Conservation (phyloP, 2,797 vertebrate species). For the Pipistrellus pygmaeus region DNA sequence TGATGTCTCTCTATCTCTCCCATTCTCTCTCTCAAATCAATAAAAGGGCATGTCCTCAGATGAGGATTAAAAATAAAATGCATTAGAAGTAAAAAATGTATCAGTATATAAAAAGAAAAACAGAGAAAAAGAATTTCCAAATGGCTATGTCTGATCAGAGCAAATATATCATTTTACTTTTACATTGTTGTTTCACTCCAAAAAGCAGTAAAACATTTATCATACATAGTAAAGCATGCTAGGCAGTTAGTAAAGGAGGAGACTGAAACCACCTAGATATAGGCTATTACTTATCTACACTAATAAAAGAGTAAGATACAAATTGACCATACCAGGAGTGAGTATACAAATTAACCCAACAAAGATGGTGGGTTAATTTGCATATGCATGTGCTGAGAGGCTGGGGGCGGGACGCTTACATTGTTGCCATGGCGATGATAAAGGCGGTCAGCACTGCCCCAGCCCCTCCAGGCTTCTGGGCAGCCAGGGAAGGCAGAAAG, state of each 20-base stretch:
- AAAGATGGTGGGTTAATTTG: no score
- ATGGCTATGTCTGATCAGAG: neutral
- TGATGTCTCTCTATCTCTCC: neutral
- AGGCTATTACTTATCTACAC: neutral
- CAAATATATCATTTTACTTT: neutral
- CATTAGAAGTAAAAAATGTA: neutral
- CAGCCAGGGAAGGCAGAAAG: no score
- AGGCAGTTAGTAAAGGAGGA: neutral
- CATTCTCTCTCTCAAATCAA: neutral
- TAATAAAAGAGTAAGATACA: no score
- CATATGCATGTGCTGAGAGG: no score
- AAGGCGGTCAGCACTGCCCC: no score
- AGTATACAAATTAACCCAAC: no score
- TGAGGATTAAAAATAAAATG: neutral
- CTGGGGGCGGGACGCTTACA: no score
- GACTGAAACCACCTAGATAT: neutral
- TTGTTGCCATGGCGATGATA: no score
- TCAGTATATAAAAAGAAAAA: neutral
- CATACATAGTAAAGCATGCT: neutral
- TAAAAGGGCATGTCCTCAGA: neutral
- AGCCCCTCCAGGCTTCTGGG: no score
- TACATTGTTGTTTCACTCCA: neutral
- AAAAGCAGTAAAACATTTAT: neutral
- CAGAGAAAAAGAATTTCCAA: neutral
- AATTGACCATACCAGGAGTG: no score